Percentiles rank a stretch among this genome's conserved stretches.
These are phyloP conservation scores for Capreolus pygargus DNA, from an alignment of 2,113 vertebrate genomes.

Conservation along the genomic window DNA sequence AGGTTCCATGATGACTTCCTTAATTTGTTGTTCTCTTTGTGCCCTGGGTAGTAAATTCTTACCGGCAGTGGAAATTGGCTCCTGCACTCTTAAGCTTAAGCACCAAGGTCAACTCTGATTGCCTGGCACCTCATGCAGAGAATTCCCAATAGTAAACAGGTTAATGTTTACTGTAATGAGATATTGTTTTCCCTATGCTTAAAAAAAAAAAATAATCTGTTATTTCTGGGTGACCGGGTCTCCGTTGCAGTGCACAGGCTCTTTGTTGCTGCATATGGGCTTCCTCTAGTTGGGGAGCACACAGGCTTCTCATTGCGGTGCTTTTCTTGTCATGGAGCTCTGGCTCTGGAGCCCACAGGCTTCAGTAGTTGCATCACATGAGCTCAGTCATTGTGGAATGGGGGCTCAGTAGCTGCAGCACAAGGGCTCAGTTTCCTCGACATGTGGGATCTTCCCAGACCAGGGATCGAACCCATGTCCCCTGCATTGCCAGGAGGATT, in stretches of 20 bases:
- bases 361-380: neutral
- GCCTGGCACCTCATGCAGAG: neutral
- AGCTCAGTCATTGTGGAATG: neutral
- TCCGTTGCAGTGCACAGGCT: neutral
- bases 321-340: neutral
- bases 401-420: neutral
- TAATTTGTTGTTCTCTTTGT: slow-evolving; percentile 36
- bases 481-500: neutral
- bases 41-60: neutral
- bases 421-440: neutral
- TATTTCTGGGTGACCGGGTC: neutral
- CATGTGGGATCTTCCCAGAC: neutral
- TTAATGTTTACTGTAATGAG: slow-evolving; percentile 20
- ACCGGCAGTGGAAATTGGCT: neutral
- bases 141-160: neutral
- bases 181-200: neutral
- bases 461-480: neutral
- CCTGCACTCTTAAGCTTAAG: neutral
- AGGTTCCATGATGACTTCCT: slow-evolving; percentile 24
- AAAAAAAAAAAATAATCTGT: neutral
- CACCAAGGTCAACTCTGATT: neutral
- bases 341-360: neutral
- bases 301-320: neutral
- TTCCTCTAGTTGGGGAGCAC: neutral
- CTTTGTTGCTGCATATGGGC: neutral